Conservation (phyloP, 2,888 invertebrate genomes). For the Amiota communis region DNA sequence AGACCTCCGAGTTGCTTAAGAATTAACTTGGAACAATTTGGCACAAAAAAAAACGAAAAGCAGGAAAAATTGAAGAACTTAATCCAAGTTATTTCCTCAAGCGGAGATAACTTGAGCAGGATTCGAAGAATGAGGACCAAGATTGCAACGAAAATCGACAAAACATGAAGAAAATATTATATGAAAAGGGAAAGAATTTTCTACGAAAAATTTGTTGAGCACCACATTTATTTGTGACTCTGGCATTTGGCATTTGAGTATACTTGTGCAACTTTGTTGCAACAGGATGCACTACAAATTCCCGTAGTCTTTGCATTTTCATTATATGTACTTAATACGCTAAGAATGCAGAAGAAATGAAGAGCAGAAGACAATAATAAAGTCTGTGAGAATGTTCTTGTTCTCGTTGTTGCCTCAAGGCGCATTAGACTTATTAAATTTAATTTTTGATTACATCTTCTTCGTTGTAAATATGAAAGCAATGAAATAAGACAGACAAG, state of each 20-base stretch:
- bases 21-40: too few relatives aligned
- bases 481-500: too few relatives aligned
- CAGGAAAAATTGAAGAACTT: too few relatives aligned
- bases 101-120: too few relatives aligned
- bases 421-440: not conserved
- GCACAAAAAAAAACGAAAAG: too few relatives aligned
- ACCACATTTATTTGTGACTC: not conserved
- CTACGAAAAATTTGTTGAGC: too few relatives aligned
- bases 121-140: not conserved
- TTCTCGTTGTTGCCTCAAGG: not conserved
- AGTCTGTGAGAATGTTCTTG: not conserved
- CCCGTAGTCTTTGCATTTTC: not conserved
- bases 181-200: too few relatives aligned
- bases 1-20: too few relatives aligned
- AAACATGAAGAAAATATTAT: not conserved
- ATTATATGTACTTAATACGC: too few relatives aligned
- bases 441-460: constrained; percentile 1
- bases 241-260: not conserved
- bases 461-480: too few relatives aligned
- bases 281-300: not conserved
- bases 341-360: not conserved
- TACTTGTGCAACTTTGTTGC: not conserved
- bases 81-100: too few relatives aligned
- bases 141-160: not conserved
- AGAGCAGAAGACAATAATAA: not conserved